phyloP scores from a whole-genome alignment of 2,113 vertebrate genomes.

The Pomatorhinus ruficollis region DNA sequence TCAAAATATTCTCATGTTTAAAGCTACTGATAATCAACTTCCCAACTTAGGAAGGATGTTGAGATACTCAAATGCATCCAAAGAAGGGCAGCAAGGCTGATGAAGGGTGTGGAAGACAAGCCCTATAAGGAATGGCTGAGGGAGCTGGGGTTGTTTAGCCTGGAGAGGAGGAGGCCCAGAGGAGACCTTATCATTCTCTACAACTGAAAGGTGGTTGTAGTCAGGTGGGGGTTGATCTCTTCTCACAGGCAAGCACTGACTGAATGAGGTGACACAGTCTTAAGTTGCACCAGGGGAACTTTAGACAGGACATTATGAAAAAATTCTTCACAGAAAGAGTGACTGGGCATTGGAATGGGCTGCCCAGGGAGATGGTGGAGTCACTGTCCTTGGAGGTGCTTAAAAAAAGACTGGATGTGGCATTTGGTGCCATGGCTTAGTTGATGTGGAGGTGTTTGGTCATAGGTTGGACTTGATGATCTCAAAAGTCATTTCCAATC shows the following conservation, averaged over 20 bases:
- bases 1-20: background rate
- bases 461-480: background rate
- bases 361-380: background rate
- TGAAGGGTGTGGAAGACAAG: background rate
- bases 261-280: background rate
- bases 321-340: background rate
- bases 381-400: background rate
- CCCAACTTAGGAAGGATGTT: background rate
- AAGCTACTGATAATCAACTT: background rate
- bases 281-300: background rate
- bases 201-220: rapidly evolving
- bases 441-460: background rate
- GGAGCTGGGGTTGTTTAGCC: background rate
- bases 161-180: background rate
- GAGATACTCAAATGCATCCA: background rate
- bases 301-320: background rate
- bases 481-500: background rate
- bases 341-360: background rate
- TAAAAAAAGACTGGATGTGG: background rate
- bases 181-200: rapidly evolving
- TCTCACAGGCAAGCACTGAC: too few species aligned
- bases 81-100: background rate
- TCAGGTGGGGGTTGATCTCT: rapidly evolving
- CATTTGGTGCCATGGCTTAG: background rate
- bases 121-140: rapidly evolving